Percentiles rank a stretch among this genome's conserved stretches.
Evolutionary conservation across 1,140 invertebrate genomes (phyloP).

Genomic region (Cephus cinctus): DNA sequence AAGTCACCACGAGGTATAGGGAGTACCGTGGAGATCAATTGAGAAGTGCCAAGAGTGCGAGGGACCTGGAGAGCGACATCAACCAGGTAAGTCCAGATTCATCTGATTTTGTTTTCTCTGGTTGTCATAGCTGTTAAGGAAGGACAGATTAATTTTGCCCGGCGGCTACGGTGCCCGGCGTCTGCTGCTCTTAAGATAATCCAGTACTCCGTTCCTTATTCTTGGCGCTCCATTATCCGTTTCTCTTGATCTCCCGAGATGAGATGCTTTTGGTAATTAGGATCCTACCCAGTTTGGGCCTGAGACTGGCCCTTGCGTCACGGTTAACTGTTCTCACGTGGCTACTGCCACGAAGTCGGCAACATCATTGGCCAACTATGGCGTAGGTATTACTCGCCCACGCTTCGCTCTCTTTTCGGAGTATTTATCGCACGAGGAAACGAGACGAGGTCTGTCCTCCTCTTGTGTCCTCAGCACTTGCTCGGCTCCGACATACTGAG

Average conservation of each 20-base stretch:
- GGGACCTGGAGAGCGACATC: slow-evolving; percentile 48
- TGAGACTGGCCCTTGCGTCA: slow-evolving; percentile 32
- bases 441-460: not conserved
- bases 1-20: slow-evolving; percentile 47
- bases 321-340: slow-evolving; percentile 29
- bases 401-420: slow-evolving; percentile 26
- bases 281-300: slow-evolving; percentile 18
- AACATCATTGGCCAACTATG: slow-evolving; percentile 2
- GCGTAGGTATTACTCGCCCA: slow-evolving; percentile 25
- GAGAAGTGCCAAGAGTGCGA: slow-evolving; percentile 44
- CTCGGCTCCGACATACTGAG: not conserved
- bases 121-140: too few species aligned
- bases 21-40: slow-evolving; percentile 51
- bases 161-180: too few species aligned
- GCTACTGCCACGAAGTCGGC: slow-evolving; percentile 4
- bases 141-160: too few species aligned
- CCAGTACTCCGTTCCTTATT: not conserved
- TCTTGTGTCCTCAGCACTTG: not conserved
- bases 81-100: slow-evolving; percentile 40
- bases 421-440: slow-evolving; percentile 15
- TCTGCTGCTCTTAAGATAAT: not conserved
- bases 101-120: too few species aligned
- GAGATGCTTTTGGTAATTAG: slow-evolving; percentile 32
- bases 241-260: slow-evolving; percentile 14
- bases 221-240: not conserved